A percentile compares a stretch with the other conserved stretches of the same genome.
Conservation (phyloP, 2,888 invertebrate species). For the Xestoiulus laeticollis region DNA sequence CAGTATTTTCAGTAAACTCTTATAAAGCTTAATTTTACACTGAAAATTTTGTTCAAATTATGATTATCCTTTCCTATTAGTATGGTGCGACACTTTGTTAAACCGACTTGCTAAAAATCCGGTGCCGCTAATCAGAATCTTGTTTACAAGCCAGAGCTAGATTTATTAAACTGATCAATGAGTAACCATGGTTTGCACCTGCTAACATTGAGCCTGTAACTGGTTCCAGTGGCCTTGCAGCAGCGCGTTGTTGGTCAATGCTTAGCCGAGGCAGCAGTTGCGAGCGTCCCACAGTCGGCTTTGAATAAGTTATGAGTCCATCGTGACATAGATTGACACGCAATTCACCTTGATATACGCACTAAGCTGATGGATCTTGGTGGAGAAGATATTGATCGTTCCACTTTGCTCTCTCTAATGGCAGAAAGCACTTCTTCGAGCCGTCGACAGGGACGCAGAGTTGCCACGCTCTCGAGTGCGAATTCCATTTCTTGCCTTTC, state of each 20-base stretch:
- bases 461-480: neutral
- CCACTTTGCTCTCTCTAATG: neutral
- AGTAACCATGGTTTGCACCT: neutral
- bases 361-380: neutral
- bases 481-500: slow-evolving; percentile 10
- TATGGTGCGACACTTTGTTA: neutral
- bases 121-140: neutral
- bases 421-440: neutral
- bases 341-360: slow-evolving; percentile 6
- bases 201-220: neutral
- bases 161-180: neutral
- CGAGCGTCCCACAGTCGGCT: neutral
- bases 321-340: slow-evolving; percentile 33
- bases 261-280: neutral
- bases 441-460: neutral
- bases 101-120: neutral
- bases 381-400: slow-evolving; percentile 5
- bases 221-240: neutral
- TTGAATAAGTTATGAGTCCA: slow-evolving; percentile 34
- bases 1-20: too few relatives aligned
- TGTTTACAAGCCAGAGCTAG: neutral
- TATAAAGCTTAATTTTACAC: too few relatives aligned
- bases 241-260: neutral
- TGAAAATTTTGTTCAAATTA: too few relatives aligned
- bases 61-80: too few relatives aligned